Base-by-base conservation (phyloP, 2,888 invertebrate species). In the Hemithea aestivaria region DNA sequence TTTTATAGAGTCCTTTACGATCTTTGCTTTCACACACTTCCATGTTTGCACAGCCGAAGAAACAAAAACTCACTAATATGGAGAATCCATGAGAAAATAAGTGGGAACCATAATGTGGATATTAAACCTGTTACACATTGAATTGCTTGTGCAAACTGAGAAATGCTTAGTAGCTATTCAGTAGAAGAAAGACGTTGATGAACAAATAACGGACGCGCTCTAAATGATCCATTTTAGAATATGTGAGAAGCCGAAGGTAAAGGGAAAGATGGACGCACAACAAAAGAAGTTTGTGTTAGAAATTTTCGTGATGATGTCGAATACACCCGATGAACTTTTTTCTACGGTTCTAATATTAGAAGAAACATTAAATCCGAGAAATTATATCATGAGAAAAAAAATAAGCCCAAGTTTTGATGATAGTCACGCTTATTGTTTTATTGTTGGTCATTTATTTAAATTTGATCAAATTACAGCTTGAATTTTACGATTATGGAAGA, bases 401-500 rank as follows among this genome's bases (percentile, higher is more conserved):
- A 43, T 48, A 45, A 55, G 48, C 46, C 49, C 53, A 67, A 62
- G 73, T 70, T 66, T 63, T 53, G 54, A 57, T 58, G 54, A 60
- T 57, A 56, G 62, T 41, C 30, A 55, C 39, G 50, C 48, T 58
- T 53, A 62, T 62, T 62, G 59, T 63, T 59, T 53, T 57, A 67
- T 62, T 60, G 54, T 45, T 56, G 50, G 45, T 45, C 62, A 65
- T 65, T 71, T 66, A 72, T 72, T 69, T 57, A 73, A 76, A 75
- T 73, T 53, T 68, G 69, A 61, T 65, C 63, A 66, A 71, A 73
- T 78, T 73, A 72, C 61, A 38, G 49, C 24, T 38, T 42, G 49
- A 52, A 48, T 61, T 62, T 59, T 57, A 62, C 58, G 58, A 59
- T 54, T 54, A 53, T 46, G 45, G 41, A 35, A 46, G 51, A 55